A percentile compares a stretch with the other conserved stretches of the same genome.
These are phyloP conservation scores for Coelinius sp. DNA, from an alignment of 2,888 invertebrate species.

Conservation along the genomic window DNA sequence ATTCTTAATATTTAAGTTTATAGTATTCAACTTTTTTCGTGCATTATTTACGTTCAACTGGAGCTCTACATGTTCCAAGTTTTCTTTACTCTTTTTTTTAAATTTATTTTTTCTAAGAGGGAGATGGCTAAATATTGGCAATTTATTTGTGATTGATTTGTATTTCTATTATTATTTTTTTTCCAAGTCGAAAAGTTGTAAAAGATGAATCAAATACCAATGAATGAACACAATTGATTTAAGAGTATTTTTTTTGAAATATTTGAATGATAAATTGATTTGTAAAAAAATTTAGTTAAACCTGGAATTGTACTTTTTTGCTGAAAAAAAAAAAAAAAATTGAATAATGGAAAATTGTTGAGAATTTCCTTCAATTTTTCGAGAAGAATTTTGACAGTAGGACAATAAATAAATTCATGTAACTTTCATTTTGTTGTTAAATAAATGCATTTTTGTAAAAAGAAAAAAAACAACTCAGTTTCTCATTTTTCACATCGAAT, in stretches of 20 bases:
- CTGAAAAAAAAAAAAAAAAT: not conserved
- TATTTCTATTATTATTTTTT: slow-evolving; percentile 20
- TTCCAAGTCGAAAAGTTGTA: slow-evolving; percentile 32
- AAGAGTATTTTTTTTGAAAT: not conserved
- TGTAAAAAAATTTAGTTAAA: not conserved
- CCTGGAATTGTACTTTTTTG: not conserved
- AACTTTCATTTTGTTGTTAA: slow-evolving; percentile 59
- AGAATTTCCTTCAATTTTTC: not conserved
- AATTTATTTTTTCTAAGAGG: slow-evolving; percentile 21
- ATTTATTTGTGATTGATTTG: slow-evolving; percentile 28
- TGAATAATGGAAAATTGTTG: not conserved
- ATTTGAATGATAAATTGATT: slow-evolving; percentile 4
- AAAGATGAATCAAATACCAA: slow-evolving; percentile 16
- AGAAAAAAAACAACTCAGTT: slow-evolving; percentile 23
- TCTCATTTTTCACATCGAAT: slow-evolving; percentile 57
- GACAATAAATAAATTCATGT: slow-evolving; percentile 46
- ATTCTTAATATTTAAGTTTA: slow-evolving; percentile 49
- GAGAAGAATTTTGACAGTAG: not conserved
- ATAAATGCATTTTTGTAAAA: slow-evolving; percentile 59
- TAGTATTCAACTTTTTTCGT: slow-evolving; percentile 48
- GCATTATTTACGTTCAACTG: slow-evolving; percentile 8
- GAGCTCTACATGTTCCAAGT: not conserved
- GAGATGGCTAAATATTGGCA: slow-evolving; percentile 21
- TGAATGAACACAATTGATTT: not conserved
- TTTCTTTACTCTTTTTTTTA: slow-evolving; percentile 18